Evolutionary conservation across 2,113 vertebrate species (phyloP), one percentile per base, ranked within the genome.

Genomic region (Platichthys stellatus): DNA sequence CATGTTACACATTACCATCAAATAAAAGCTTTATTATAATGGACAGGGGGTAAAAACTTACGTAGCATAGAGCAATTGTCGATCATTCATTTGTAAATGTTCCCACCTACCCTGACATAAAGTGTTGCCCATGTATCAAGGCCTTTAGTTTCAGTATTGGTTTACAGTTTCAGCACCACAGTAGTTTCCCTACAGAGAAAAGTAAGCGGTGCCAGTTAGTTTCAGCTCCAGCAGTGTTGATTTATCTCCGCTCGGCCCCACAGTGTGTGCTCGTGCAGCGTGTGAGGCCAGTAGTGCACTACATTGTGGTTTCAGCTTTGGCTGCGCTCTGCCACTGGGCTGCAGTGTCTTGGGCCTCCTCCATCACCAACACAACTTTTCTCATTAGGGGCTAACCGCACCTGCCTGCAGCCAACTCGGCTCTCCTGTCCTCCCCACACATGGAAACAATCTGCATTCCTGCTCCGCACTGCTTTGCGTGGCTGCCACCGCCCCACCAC

Each of bases 371-470:
- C 91, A 92, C 86, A 90, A 92, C 89, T 90, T 92, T 92, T 92
- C 91, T 93, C 93, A 92, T 92, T 92, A 93, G 90, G 91, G 90
- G 84, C 90, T 91, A 92, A 93, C 91, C 92, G 79, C 93, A 93
- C 91, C 90, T 92, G 90, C 90, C 90, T 86, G 86, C 89, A 91
- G 92, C 90, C 90, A 90, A 85, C 82, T 85, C 88, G 35, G 83
- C 85, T 85, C 84, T 77, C 80, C 89, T 85, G 84, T 89, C 83
- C 89, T 89, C 86, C 83, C 74, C 81, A 88, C 93, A 93, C 90
- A 94, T 94, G 92, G 93, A 94, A 93, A 86, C 90, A 90, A 93
- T 94, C 88, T 93, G 83, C 89, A 91, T 88, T 87, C 88, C 88
- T 92, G 86, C 75, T 82, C 81, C 11, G 80, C 81, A 70, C 80